Percentiles rank a stretch among this genome's conserved stretches.
Evolutionary conservation across 2,888 invertebrate species (phyloP).

Genomic region (Drosophila imparisetae): DNA sequence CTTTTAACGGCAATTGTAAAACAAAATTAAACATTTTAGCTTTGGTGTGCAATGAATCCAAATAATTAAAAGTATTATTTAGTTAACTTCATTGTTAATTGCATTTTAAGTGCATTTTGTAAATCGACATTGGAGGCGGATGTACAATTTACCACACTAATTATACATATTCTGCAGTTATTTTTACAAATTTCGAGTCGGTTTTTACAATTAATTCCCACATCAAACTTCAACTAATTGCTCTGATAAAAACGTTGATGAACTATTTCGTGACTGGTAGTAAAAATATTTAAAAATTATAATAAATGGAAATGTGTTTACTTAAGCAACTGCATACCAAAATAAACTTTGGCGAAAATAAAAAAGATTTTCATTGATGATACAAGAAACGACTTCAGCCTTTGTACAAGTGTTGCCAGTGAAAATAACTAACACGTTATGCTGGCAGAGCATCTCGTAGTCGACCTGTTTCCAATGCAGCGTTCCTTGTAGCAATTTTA

Average conservation of each 20-base stretch:
- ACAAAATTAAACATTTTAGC: background rate
- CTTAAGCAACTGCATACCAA: background rate
- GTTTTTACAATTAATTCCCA: background rate
- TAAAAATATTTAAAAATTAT: background rate
- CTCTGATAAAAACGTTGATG: background rate
- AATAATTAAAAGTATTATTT: background rate
- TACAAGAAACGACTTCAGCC: background rate
- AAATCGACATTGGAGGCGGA: background rate
- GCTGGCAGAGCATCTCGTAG: constrained; percentile 26
- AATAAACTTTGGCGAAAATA: background rate
- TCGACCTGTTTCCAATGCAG: constrained; percentile 10
- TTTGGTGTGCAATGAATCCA: constrained; percentile 1
- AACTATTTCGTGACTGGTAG: background rate
- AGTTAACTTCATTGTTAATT: background rate
- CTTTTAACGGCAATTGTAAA: background rate
- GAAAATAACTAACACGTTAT: background rate
- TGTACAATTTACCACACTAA: background rate
- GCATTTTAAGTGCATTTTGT: background rate
- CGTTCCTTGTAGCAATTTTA: constrained; percentile 36
- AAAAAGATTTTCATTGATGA: background rate
- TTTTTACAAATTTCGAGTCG: background rate
- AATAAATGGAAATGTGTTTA: background rate
- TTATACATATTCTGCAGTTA: background rate
- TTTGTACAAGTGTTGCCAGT: background rate
- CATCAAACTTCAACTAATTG: background rate